phyloP scores from a whole-genome alignment of 2,888 invertebrate species.

The Caenorhabditis panamensis region DNA sequence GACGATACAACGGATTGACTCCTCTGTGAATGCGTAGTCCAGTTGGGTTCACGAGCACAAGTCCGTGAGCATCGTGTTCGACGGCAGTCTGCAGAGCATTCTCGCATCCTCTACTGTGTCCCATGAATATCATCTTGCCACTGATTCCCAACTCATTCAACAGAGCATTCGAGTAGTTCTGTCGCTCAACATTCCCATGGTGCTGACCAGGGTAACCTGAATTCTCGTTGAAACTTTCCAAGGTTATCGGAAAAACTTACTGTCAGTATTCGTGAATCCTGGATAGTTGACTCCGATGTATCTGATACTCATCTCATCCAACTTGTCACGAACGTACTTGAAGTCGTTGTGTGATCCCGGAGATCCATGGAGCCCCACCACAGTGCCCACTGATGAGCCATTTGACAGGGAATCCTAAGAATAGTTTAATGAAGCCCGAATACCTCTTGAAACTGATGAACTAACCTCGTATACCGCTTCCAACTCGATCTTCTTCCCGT shows the following conservation, averaged over 20 bases:
- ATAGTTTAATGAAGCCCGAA: not conserved
- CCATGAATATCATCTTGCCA: constrained; percentile 61
- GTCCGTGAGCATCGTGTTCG: constrained; percentile 46
- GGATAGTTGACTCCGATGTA: constrained; percentile 73
- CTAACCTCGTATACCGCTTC: constrained; percentile 54
- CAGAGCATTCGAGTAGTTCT: constrained; percentile 64
- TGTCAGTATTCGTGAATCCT: constrained; percentile 50
- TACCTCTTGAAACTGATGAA: too few relatives aligned
- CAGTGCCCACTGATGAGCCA: constrained; percentile 67
- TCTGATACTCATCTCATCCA: constrained; percentile 62
- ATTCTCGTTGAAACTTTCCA: not conserved
- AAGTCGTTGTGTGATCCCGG: constrained; percentile 74
- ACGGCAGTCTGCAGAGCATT: constrained; percentile 65
- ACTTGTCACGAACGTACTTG: constrained; percentile 66
- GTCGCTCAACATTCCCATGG: constrained; percentile 62
- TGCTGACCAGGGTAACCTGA: constrained; percentile 36
- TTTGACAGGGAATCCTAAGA: constrained; percentile 66
- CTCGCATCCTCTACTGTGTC: constrained; percentile 68
- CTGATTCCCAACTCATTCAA: constrained; percentile 53
- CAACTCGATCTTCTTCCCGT: constrained; percentile 25
- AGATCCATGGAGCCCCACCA: constrained; percentile 68
- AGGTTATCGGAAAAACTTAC: constrained; percentile 17
- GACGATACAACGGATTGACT: constrained; percentile 60
- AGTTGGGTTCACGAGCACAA: constrained; percentile 65
- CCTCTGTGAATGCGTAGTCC: constrained; percentile 67